Conservation (phyloP, 2,797 vertebrate species). For the Dryobates pubescens region DNA sequence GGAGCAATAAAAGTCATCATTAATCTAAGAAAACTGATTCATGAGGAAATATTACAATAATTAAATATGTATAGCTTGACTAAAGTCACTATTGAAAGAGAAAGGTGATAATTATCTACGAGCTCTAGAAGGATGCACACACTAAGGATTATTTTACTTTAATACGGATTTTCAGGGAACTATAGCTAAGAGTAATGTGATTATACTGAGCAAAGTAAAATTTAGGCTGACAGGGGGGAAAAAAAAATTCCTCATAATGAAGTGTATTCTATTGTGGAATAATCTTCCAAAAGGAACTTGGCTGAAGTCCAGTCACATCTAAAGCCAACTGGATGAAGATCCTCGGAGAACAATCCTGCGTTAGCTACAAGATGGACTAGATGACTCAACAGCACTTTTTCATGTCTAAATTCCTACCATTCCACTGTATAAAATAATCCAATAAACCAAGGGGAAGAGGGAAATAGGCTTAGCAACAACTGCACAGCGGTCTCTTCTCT, state of each 20-base stretch:
- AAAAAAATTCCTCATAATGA: conserved; percentile 58
- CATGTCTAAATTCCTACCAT: conserved; percentile 53
- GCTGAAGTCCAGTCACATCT: conserved; percentile 46
- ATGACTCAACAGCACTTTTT: conserved; percentile 31
- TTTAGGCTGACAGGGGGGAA: conserved; percentile 66
- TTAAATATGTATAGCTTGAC: conserved; percentile 29
- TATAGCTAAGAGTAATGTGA: conserved; percentile 67
- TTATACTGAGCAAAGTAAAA: conserved; percentile 68
- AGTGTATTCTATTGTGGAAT: conserved; percentile 62
- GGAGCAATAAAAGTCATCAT: conserved; percentile 3
- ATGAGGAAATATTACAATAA: conserved; percentile 59
- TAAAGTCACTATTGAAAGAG: conserved; percentile 43
- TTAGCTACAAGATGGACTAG: conserved; percentile 30
- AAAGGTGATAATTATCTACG: conserved; percentile 50
- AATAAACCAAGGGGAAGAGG: conserved; percentile 32
- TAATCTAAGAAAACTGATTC: conserved; percentile 24
- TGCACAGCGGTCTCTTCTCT: background rate
- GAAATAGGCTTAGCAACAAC: conserved; percentile 42
- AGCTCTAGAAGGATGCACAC: conserved; percentile 3
- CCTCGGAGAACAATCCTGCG: conserved; percentile 29
- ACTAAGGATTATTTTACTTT: conserved; percentile 11
- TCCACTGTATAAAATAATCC: conserved; percentile 49
- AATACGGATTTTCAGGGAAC: conserved; percentile 67
- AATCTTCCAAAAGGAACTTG: conserved; percentile 63
- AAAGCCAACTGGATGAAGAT: conserved; percentile 37